Percentiles rank a stretch among this genome's conserved stretches.
phyloP scores from a whole-genome alignment of 2,888 invertebrate genomes.

The Trilocha varians region DNA sequence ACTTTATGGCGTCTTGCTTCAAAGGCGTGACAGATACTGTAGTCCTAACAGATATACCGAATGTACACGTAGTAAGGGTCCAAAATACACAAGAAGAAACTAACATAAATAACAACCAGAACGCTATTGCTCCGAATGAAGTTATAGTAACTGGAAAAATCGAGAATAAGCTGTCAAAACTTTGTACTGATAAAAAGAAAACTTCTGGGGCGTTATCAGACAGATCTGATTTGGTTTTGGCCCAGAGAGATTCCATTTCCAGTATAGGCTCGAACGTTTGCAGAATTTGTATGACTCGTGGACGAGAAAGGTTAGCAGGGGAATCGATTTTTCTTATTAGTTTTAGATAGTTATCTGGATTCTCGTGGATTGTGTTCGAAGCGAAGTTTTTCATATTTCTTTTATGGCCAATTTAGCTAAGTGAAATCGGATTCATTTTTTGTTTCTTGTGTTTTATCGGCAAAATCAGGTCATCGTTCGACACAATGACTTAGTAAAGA shows the following conservation, averaged over 20 bases:
- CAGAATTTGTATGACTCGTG: conserved; percentile 76
- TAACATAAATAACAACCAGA: conserved; percentile 11
- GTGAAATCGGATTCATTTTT: background rate
- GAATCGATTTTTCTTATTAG: conserved; percentile 7
- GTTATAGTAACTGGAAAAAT: conserved; percentile 34
- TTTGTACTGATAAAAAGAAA: conserved; percentile 40
- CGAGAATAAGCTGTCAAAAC: conserved; percentile 38
- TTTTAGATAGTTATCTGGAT: conserved; percentile 16
- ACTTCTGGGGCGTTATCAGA: conserved; percentile 42
- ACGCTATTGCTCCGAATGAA: conserved; percentile 26
- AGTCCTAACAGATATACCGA: conserved; percentile 24
- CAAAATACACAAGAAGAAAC: conserved; percentile 29
- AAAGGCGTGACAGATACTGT: conserved; percentile 29
- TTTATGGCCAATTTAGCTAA: background rate
- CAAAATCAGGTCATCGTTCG: too few species aligned
- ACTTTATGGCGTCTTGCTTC: conserved; percentile 56
- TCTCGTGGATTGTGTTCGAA: conserved; percentile 7
- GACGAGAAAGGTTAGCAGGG: conserved; percentile 48
- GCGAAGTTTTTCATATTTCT: conserved; percentile 2
- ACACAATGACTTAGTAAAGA: too few species aligned
- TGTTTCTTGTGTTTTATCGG: background rate
- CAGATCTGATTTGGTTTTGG: conserved; percentile 41
- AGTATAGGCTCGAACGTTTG: conserved; percentile 76
- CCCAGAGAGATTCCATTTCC: conserved; percentile 55
- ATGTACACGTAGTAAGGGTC: conserved; percentile 26